phyloP scores from a whole-genome alignment of 1,140 invertebrate genomes.

The Cylas formicarius region DNA sequence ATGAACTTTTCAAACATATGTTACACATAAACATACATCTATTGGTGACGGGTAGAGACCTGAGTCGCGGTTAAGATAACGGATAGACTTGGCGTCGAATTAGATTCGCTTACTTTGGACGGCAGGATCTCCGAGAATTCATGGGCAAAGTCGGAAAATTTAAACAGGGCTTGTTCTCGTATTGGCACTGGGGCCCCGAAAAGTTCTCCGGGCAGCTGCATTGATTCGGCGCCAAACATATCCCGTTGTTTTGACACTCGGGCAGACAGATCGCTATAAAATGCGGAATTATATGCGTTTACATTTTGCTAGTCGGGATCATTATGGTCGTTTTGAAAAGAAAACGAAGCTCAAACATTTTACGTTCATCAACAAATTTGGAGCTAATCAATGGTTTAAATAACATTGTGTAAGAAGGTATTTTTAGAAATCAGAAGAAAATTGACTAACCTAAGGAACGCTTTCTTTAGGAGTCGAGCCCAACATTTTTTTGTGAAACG shows the following conservation, averaged over 20 bases:
- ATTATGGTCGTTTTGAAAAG: background rate
- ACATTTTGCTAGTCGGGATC: background rate
- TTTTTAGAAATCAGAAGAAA: no score
- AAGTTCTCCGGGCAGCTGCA: conserved; percentile 67
- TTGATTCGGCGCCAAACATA: conserved; percentile 61
- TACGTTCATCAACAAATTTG: no score
- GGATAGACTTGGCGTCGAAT: no score
- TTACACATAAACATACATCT: no score
- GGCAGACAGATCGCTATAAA: conserved; percentile 63
- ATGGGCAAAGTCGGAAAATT: conserved; percentile 55
- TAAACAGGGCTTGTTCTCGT: conserved; percentile 61
- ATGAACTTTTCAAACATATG: no score
- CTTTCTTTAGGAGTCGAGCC: no score
- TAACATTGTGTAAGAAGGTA: no score
- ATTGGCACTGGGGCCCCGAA: conserved; percentile 67
- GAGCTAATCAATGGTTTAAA: no score
- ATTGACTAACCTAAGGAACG: no score
- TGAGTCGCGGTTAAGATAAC: no score
- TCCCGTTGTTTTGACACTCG: conserved; percentile 69
- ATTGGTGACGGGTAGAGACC: no score
- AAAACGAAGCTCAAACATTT: background rate
- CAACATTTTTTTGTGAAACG: no score
- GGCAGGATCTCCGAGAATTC: conserved; percentile 58
- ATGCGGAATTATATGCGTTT: conserved; percentile 8
- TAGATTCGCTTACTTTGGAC: conserved; percentile 35